Conservation (phyloP, 2,113 vertebrate species). For the Patagioenas fasciata region DNA sequence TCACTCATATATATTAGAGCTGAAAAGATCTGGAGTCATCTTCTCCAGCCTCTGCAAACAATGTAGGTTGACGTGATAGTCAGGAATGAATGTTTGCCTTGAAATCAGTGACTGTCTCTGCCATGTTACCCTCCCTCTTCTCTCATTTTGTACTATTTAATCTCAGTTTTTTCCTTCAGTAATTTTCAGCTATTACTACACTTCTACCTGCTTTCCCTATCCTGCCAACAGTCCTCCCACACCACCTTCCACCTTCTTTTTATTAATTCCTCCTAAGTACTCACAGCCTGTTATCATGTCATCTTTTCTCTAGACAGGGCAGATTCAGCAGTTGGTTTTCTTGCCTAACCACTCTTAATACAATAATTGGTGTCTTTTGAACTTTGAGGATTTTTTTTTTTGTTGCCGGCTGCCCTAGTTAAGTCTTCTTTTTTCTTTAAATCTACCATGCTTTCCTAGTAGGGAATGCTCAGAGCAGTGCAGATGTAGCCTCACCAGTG, state of each 20-base stretch:
- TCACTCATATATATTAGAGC: neutral
- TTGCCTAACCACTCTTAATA: neutral
- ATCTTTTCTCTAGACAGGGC: slow-evolving; percentile 12
- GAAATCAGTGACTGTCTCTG: neutral
- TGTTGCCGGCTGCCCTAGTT: neutral
- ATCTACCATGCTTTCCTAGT: neutral
- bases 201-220: neutral
- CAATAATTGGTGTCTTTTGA: slow-evolving; percentile 4
- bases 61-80: neutral
- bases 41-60: neutral
- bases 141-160: slow-evolving; percentile 13
- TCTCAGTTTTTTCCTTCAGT: slow-evolving; percentile 20
- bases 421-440: neutral
- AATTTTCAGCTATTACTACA: slow-evolving; percentile 13
- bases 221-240: slow-evolving; percentile 22
- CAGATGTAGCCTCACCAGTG: neutral
- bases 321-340: neutral
- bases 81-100: neutral
- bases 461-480: neutral
- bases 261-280: slow-evolving; percentile 30
- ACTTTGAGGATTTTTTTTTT: neutral
- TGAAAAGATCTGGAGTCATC: neutral
- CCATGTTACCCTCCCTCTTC: neutral
- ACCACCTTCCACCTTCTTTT: neutral
- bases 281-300: slow-evolving; percentile 15